Percentiles rank a stretch among this genome's conserved stretches.
Conservation (phyloP, 2,113 vertebrate species). For the Polyodon spathula region DNA sequence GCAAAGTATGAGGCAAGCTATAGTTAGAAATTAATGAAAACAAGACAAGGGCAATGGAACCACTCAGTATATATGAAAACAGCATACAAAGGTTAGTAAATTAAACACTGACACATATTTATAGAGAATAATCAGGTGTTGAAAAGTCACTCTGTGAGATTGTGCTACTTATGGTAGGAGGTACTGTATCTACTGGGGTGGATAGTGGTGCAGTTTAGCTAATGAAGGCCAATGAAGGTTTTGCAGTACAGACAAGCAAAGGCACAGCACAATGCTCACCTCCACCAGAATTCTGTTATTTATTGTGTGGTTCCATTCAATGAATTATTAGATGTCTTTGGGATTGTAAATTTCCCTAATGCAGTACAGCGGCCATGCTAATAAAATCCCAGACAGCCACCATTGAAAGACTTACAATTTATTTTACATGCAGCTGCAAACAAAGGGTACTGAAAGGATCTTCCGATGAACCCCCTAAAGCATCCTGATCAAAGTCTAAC, state of each 20-base stretch:
- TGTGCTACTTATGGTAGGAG: conserved; percentile 26
- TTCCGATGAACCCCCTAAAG: conserved; percentile 26
- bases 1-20: too few species aligned
- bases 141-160: conserved; percentile 6
- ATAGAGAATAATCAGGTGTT: conserved; percentile 11
- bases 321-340: conserved; percentile 59
- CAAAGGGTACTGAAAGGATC: conserved; percentile 30
- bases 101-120: too few species aligned
- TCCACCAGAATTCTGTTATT: conserved; percentile 47
- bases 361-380: conserved; percentile 34
- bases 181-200: conserved; percentile 34
- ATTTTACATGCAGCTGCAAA: conserved; percentile 32
- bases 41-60: too few species aligned
- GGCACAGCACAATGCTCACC: conserved; percentile 48
- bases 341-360: conserved; percentile 61
- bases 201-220: conserved; percentile 39
- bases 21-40: too few species aligned
- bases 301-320: conserved; percentile 46
- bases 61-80: too few species aligned
- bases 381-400: conserved; percentile 29
- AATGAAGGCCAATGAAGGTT: conserved; percentile 51
- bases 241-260: conserved; percentile 46
- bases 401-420: conserved; percentile 26
- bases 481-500: conserved; percentile 37
- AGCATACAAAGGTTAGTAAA: too few species aligned